These are phyloP conservation scores for Caenorhabditis briggsae DNA, from an alignment of 1,140 invertebrate genomes.

Conservation along the genomic window DNA sequence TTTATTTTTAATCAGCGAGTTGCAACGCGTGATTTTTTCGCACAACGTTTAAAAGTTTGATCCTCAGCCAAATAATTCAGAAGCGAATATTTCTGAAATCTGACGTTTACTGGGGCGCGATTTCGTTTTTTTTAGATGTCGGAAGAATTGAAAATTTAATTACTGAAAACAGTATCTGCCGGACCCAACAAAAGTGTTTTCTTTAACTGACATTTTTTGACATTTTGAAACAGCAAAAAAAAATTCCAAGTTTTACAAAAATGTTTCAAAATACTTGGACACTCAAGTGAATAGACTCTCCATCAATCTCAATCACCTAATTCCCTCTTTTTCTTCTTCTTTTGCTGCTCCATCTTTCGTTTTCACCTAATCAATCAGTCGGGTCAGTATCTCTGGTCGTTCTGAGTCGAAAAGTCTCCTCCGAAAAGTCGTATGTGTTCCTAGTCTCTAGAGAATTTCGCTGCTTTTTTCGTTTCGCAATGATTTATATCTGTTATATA, in stretches of 20 bases:
- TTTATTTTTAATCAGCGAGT: too few relatives aligned
- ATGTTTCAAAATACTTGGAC: neutral
- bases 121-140: too few relatives aligned
- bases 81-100: too few relatives aligned
- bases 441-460: conserved; percentile 37
- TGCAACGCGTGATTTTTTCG: too few relatives aligned
- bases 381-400: conserved; percentile 12
- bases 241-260: neutral
- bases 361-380: conserved; percentile 55
- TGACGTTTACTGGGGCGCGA: too few relatives aligned
- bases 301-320: conserved; percentile 47
- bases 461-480: conserved; percentile 27
- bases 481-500: conserved; percentile 47
- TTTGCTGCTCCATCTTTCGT: conserved; percentile 5
- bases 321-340: neutral
- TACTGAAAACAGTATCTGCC: too few relatives aligned
- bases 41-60: too few relatives aligned
- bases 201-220: too few relatives aligned
- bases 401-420: neutral
- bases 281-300: neutral
- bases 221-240: neutral
- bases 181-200: too few relatives aligned
- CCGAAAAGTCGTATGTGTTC: neutral
- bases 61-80: too few relatives aligned
- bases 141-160: too few relatives aligned